These are phyloP conservation scores for Oligia latruncula DNA, from an alignment of 2,888 invertebrate species.

Conservation along the genomic window DNA sequence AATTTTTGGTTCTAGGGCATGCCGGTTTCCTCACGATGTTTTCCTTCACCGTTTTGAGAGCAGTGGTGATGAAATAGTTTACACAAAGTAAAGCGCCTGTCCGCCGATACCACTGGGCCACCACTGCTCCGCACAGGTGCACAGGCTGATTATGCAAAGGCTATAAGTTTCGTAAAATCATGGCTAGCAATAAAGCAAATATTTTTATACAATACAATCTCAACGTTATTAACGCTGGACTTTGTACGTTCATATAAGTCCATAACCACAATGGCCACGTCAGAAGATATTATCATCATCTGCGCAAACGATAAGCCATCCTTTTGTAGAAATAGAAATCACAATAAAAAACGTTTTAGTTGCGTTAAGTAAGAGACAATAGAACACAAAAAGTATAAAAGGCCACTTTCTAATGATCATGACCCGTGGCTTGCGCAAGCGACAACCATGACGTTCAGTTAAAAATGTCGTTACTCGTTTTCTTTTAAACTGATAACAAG, in stretches of 20 bases:
- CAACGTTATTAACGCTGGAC: background rate
- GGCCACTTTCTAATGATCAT: slow-evolving; percentile 77
- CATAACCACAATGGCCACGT: slow-evolving; percentile 28
- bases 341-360: slow-evolving; percentile 43
- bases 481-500: slow-evolving; percentile 54
- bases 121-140: no score
- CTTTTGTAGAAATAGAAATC: slow-evolving; percentile 51
- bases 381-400: slow-evolving; percentile 66
- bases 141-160: background rate
- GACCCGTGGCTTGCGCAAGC: slow-evolving; percentile 67
- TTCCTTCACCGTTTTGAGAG: no score
- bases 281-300: slow-evolving; percentile 30
- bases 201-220: background rate
- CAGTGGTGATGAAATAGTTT: no score
- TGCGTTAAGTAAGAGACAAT: slow-evolving; percentile 64
- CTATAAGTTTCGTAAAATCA: background rate
- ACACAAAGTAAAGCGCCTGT: no score
- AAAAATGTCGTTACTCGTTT: slow-evolving; percentile 54
- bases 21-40: no score
- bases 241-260: background rate
- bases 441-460: slow-evolving; percentile 53
- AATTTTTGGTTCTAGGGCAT: no score
- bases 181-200: background rate
- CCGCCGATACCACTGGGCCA: no score
- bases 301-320: slow-evolving; percentile 37